Evolutionary conservation across 1,140 invertebrate species (phyloP).

Genomic region (Lasioglossum baleicum): DNA sequence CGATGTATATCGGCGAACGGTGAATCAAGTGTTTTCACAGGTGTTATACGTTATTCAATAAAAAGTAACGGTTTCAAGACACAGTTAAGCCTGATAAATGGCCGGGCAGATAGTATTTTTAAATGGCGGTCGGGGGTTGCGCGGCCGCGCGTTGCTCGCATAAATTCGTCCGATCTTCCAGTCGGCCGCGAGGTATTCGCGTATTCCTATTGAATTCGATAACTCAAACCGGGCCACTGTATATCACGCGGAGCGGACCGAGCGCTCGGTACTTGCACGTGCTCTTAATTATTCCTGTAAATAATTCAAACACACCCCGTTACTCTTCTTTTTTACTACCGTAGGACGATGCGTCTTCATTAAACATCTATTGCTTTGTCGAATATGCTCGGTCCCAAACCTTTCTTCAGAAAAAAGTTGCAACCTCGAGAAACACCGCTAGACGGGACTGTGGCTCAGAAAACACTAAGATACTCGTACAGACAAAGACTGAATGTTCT

Average conservation of each 20-base stretch:
- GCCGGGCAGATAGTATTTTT: constrained; percentile 50
- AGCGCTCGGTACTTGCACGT: not conserved
- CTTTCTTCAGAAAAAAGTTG: too few relatives aligned
- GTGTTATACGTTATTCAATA: constrained; percentile 54
- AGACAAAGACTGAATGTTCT: too few relatives aligned
- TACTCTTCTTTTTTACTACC: not conserved
- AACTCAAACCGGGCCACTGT: constrained; percentile 35
- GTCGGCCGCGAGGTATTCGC: constrained; percentile 31
- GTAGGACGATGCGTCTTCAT: not conserved
- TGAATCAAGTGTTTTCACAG: constrained; percentile 53
- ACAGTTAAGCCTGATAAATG: constrained; percentile 53
- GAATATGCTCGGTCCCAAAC: too few relatives aligned
- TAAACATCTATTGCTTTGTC: not conserved
- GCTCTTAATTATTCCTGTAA: constrained; percentile 39
- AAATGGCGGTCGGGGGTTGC: constrained; percentile 17
- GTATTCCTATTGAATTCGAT: constrained; percentile 50
- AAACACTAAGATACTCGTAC: too few relatives aligned
- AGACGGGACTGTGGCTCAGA: too few relatives aligned
- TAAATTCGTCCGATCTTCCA: constrained; percentile 55
- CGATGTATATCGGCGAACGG: constrained; percentile 36
- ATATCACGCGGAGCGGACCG: constrained; percentile 3
- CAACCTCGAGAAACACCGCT: too few relatives aligned
- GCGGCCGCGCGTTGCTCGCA: constrained; percentile 40
- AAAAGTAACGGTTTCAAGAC: constrained; percentile 57
- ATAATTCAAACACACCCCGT: not conserved